A percentile compares a stretch with the other conserved stretches of the same genome.
Evolutionary conservation across 2,113 vertebrate genomes (phyloP).

Genomic region (Cnemophilus loriae): DNA sequence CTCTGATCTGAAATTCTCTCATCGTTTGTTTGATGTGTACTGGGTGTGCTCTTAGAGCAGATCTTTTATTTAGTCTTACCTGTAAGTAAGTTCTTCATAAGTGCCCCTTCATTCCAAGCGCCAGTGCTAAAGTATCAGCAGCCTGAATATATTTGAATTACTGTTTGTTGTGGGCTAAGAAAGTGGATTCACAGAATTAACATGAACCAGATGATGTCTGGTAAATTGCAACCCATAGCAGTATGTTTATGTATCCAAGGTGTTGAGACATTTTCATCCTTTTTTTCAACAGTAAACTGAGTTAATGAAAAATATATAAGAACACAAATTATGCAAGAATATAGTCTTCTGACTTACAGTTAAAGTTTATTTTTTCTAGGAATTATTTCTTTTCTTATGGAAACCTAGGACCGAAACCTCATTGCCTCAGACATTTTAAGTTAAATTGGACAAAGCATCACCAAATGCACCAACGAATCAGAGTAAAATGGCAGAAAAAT

Average conservation of each 20-base stretch:
- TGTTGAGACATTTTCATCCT: not conserved
- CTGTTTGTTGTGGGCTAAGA: not conserved
- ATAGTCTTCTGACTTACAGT: not conserved
- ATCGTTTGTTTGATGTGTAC: not conserved
- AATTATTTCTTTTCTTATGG: not conserved
- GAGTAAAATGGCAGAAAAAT: not conserved
- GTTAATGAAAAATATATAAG: not conserved
- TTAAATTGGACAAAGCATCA: not conserved
- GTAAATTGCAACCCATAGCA: not conserved
- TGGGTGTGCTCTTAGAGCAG: rapidly evolving
- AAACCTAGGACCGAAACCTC: not conserved
- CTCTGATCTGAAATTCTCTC: not conserved
- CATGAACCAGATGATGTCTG: not conserved
- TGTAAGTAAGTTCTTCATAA: not conserved
- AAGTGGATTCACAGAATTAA: not conserved
- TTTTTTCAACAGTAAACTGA: not conserved
- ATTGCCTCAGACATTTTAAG: not conserved
- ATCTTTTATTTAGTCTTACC: not conserved
- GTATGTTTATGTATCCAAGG: not conserved
- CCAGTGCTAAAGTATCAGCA: not conserved
- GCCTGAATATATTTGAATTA: not conserved
- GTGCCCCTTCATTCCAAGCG: not conserved
- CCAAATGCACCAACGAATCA: not conserved
- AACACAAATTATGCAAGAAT: not conserved
- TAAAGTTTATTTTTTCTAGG: not conserved